These are phyloP conservation scores for Sapayoa aenigma DNA, from an alignment of 2,113 vertebrate genomes.

Conservation along the genomic window DNA sequence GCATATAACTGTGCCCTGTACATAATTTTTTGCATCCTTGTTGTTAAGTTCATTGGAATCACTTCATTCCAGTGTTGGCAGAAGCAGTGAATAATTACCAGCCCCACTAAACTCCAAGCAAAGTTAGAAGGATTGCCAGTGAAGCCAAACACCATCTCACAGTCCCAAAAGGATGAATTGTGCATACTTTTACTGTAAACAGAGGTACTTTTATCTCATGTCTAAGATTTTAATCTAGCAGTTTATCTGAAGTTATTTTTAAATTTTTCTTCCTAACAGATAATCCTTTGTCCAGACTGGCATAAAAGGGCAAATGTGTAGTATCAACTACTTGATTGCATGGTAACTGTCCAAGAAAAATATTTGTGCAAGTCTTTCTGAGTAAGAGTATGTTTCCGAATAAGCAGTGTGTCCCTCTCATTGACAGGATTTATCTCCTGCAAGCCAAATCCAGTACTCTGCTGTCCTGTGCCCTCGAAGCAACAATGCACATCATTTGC, in stretches of 20 bases:
- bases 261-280: conserved; percentile 8
- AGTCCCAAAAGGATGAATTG: background rate
- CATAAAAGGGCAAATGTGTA: conserved; percentile 25
- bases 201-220: background rate
- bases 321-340: conserved; percentile 24
- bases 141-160: background rate
- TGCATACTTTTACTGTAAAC: background rate
- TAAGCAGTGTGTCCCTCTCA: background rate
- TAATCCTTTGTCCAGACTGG: background rate
- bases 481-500: background rate
- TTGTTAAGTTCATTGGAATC: background rate
- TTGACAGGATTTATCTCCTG: background rate
- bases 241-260: background rate
- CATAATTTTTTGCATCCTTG: background rate
- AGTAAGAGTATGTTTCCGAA: conserved; percentile 40
- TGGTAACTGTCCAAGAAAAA: conserved; percentile 41
- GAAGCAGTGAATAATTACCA: background rate
- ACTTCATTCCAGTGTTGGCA: background rate
- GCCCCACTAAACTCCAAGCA: background rate
- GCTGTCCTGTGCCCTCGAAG: background rate
- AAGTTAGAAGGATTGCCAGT: background rate
- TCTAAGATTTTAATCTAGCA: background rate
- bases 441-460: background rate
- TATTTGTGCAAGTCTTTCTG: conserved; percentile 37
- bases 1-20: background rate